phyloP scores from a whole-genome alignment of 2,113 vertebrate genomes.

The Collichthys lucidus region DNA sequence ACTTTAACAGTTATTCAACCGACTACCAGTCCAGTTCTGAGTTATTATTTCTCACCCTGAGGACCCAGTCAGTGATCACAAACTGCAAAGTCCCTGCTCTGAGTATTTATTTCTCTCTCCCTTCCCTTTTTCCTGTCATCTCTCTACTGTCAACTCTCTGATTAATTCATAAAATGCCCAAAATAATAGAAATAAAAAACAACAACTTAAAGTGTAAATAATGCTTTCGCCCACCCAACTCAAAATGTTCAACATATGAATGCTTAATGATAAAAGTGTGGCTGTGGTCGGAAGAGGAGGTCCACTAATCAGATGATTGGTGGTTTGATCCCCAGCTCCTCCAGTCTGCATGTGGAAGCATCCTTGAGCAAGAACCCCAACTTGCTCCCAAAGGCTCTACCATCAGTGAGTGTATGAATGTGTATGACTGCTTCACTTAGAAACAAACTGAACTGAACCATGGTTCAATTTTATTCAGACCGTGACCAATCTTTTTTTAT shows the following conservation, averaged over 20 bases:
- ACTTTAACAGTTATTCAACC: background rate
- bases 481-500: no score
- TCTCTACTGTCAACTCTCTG: background rate
- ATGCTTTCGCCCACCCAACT: background rate
- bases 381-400: no score
- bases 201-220: background rate
- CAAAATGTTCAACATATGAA: background rate
- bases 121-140: background rate
- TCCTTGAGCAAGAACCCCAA: no score
- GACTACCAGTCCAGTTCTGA: constrained; percentile 11
- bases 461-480: no score
- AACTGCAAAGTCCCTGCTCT: background rate
- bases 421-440: background rate
- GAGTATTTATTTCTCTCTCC: background rate
- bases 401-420: no score
- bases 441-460: no score
- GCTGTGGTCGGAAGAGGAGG: no score
- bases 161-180: background rate
- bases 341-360: no score
- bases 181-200: background rate
- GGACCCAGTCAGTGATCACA: background rate
- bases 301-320: no score
- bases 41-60: constrained; percentile 20
- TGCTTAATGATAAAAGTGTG: background rate
- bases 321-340: no score